phyloP scores from a whole-genome alignment of 2,888 invertebrate genomes.

The Opisthograptis luteolata region DNA sequence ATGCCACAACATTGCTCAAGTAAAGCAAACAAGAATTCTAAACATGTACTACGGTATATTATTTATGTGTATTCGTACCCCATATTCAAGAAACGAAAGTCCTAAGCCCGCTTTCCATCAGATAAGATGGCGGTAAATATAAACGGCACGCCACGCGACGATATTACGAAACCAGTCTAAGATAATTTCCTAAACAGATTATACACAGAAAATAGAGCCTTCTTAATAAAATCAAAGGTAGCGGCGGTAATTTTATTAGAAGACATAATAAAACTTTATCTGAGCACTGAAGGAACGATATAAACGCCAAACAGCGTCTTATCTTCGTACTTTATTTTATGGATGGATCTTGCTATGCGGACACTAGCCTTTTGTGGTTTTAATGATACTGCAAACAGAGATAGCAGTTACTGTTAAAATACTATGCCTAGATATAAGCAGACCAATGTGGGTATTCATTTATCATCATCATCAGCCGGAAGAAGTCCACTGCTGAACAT shows the following conservation, averaged over 20 bases:
- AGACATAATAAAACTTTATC: conserved; percentile 68
- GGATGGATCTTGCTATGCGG: not conserved
- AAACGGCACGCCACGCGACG: conserved; percentile 15
- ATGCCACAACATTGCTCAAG: too few species aligned
- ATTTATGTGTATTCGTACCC: conserved; percentile 1
- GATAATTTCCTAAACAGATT: conserved; percentile 33
- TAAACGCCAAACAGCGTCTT: conserved; percentile 11
- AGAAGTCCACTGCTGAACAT: too few species aligned
- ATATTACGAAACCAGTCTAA: conserved; percentile 28
- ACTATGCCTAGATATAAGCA: too few species aligned
- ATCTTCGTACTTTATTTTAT: conserved; percentile 17
- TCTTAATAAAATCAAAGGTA: conserved; percentile 58
- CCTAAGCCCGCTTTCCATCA: conserved; percentile 13
- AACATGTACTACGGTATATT: too few species aligned
- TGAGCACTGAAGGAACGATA: conserved; percentile 51
- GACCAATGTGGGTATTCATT: too few species aligned
- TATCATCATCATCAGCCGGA: too few species aligned
- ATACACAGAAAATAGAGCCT: conserved; percentile 39
- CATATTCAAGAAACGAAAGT: conserved; percentile 17
- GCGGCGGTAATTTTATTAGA: conserved; percentile 48
- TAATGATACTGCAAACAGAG: too few species aligned
- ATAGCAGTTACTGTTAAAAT: too few species aligned
- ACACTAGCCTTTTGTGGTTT: too few species aligned
- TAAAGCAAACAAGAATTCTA: too few species aligned
- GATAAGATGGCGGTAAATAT: conserved; percentile 15